These are phyloP conservation scores for Atrina japonica DNA, from an alignment of 2,888 invertebrate species.

Conservation along the genomic window DNA sequence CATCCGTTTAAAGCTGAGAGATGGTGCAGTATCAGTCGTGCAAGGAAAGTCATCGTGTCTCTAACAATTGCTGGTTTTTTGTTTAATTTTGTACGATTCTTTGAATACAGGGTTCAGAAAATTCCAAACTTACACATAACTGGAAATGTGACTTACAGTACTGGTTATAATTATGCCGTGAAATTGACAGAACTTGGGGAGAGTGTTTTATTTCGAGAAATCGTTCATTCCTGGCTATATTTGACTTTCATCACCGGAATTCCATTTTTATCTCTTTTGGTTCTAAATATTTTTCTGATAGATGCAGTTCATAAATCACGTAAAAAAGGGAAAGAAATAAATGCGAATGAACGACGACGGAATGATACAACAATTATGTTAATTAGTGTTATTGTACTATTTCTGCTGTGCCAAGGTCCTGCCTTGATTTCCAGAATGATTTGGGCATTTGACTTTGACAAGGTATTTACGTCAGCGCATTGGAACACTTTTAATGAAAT, in stretches of 20 bases:
- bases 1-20: slow-evolving; percentile 79
- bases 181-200: slow-evolving; percentile 71
- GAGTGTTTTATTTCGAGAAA: slow-evolving; percentile 66
- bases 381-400: slow-evolving; percentile 79
- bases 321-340: slow-evolving; percentile 73
- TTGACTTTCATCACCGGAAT: slow-evolving; percentile 78
- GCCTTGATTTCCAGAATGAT: slow-evolving; percentile 79
- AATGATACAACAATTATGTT: slow-evolving; percentile 81
- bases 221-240: slow-evolving; percentile 79
- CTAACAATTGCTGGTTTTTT: slow-evolving; percentile 70
- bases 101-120: slow-evolving; percentile 72
- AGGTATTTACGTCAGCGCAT: slow-evolving; percentile 47
- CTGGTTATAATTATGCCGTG: slow-evolving; percentile 35
- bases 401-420: slow-evolving; percentile 80
- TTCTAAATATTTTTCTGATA: slow-evolving; percentile 78
- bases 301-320: slow-evolving; percentile 76
- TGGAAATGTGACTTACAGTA: background rate
- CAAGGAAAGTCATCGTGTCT: slow-evolving; percentile 70
- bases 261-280: slow-evolving; percentile 78
- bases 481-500: slow-evolving; percentile 77
- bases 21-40: slow-evolving; percentile 74
- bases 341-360: slow-evolving; percentile 75
- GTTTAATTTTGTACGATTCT: slow-evolving; percentile 78
- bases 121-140: background rate
- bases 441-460: slow-evolving; percentile 72